These are phyloP conservation scores for Phenganax subtilis DNA, from an alignment of 92 coral and sea anemone genomes.

Conservation along the genomic window DNA sequence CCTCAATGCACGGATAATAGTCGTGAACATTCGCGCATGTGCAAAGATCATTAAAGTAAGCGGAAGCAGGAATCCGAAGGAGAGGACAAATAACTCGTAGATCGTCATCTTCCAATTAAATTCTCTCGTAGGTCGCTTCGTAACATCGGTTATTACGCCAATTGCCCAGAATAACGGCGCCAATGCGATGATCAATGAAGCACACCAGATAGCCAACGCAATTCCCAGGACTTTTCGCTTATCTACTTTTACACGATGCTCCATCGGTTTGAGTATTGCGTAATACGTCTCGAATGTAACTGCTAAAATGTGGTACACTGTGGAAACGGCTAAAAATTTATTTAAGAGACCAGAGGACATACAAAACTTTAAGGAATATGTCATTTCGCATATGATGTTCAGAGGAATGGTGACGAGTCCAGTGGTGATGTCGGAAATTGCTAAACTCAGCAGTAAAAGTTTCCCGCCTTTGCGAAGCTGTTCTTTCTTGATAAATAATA, in stretches of 20 bases:
- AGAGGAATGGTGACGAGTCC: slow-evolving; percentile 39
- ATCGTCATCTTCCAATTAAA: slow-evolving; percentile 6
- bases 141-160: not conserved
- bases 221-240: slow-evolving; percentile 12
- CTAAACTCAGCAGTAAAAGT: slow-evolving; percentile 20
- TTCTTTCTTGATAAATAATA: slow-evolving; percentile 16
- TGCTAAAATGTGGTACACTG: slow-evolving; percentile 30
- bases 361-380: slow-evolving; percentile 13
- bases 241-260: slow-evolving; percentile 24
- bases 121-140: not conserved
- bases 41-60: slow-evolving; percentile 28
- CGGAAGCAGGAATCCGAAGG: slow-evolving; percentile 29
- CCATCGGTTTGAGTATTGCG: slow-evolving; percentile 32
- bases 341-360: slow-evolving; percentile 15
- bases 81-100: slow-evolving; percentile 17
- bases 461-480: slow-evolving; percentile 30
- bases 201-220: not conserved
- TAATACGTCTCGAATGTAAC: slow-evolving; percentile 32
- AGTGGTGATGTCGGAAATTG: slow-evolving; percentile 27
- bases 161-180: slow-evolving; percentile 4
- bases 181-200: slow-evolving; percentile 5
- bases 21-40: slow-evolving; percentile 31
- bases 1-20: slow-evolving; percentile 24
- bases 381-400: slow-evolving; percentile 23
- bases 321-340: slow-evolving; percentile 20